Percentiles rank a stretch among this genome's conserved stretches.
These are phyloP conservation scores for Nasonia oneida DNA, from an alignment of 2,888 invertebrate species.

Conservation along the genomic window DNA sequence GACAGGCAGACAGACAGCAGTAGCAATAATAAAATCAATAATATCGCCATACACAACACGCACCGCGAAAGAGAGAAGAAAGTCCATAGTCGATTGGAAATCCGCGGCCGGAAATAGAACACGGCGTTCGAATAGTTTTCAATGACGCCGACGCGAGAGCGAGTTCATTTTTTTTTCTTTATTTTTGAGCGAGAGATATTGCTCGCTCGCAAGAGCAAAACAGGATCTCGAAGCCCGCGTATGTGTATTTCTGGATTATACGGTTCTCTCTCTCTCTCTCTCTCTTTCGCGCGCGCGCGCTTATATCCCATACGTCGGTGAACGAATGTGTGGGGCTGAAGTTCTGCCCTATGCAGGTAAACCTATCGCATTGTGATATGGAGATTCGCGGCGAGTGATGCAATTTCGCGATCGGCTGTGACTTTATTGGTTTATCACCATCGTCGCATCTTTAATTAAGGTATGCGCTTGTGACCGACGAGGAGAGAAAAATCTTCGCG, in stretches of 20 bases:
- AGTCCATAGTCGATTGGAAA: constrained; percentile 35
- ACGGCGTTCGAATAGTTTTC: constrained; percentile 51
- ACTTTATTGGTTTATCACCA: too few species aligned
- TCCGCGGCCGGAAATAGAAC: constrained; percentile 56
- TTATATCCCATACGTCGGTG: not conserved
- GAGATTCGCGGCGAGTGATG: not conserved
- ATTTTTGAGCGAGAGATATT: not conserved
- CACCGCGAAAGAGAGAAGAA: not conserved
- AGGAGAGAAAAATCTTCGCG: too few species aligned
- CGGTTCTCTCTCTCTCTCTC: not conserved
- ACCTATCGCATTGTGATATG: not conserved
- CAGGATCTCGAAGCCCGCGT: constrained; percentile 17
- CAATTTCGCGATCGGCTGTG: not conserved
- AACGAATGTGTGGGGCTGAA: not conserved
- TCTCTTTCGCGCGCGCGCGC: not conserved
- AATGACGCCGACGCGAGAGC: constrained; percentile 55
- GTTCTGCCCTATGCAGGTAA: not conserved
- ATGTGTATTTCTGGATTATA: not conserved
- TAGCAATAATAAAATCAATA: not conserved
- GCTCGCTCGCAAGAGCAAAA: constrained; percentile 7
- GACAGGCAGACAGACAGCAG: not conserved
- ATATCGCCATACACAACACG: not conserved
- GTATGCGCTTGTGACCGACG: too few species aligned
- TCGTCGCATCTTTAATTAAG: too few species aligned
- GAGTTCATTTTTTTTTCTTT: not conserved